Percentiles rank a stretch among this genome's conserved stretches.
Evolutionary conservation across 2,888 invertebrate genomes (phyloP).

Genomic region (Conistra vaccinii): DNA sequence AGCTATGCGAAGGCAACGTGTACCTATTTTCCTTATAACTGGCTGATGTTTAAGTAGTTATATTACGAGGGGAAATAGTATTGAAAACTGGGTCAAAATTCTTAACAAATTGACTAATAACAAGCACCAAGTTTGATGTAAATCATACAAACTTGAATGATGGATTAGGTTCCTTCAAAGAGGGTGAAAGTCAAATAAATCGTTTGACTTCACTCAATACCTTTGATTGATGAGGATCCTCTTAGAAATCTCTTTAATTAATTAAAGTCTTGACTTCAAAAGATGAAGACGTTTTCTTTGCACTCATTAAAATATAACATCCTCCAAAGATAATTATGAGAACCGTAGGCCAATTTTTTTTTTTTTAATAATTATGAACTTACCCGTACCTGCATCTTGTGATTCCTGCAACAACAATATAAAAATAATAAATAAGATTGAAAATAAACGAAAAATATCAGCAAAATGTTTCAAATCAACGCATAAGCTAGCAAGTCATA

Average conservation of each 20-base stretch:
- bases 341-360: no score
- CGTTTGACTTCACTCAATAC: constrained; percentile 39
- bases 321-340: background rate
- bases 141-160: constrained; percentile 20
- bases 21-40: constrained; percentile 57
- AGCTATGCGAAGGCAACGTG: constrained; percentile 50
- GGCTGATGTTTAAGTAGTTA: constrained; percentile 25
- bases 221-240: constrained; percentile 32
- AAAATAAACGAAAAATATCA: constrained; percentile 8
- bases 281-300: constrained; percentile 11
- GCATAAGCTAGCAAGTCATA: constrained; percentile 78
- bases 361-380: constrained; percentile 75
- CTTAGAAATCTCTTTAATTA: constrained; percentile 35
- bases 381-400: constrained; percentile 83
- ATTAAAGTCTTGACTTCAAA: constrained; percentile 32
- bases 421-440: constrained; percentile 41
- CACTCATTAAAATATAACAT: background rate
- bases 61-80: background rate
- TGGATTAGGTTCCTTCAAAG: background rate
- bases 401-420: constrained; percentile 85
- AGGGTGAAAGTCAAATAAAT: constrained; percentile 37
- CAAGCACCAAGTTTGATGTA: background rate
- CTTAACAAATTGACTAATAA: background rate
- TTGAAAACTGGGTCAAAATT: constrained; percentile 11
- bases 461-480: constrained; percentile 54